Evolutionary conservation across 2,797 vertebrate genomes (phyloP).

Genomic region (Pseudomugil gertrudae): DNA sequence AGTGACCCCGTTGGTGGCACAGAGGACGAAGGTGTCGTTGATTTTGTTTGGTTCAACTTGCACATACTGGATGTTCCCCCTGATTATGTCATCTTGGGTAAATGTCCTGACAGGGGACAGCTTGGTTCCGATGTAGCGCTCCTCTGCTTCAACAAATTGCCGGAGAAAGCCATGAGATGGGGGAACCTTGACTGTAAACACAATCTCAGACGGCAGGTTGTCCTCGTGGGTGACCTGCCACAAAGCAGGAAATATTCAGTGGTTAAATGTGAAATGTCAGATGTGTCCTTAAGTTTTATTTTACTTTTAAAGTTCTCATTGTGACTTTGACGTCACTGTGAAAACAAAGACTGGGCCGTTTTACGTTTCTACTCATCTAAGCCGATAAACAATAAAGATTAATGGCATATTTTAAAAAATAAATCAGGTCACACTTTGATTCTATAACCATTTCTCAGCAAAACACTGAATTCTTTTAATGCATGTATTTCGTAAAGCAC

Average conservation of each 20-base stretch:
- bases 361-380: slow-evolving; percentile 7
- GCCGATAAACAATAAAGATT: slow-evolving; percentile 5
- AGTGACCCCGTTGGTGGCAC: slow-evolving; percentile 84
- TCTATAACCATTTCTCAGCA: neutral
- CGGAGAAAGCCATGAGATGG: slow-evolving; percentile 85
- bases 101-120: slow-evolving; percentile 82
- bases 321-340: slow-evolving; percentile 32
- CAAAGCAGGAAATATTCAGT: slow-evolving; percentile 47
- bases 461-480: neutral
- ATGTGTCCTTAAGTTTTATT: slow-evolving; percentile 32
- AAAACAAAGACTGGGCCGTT: slow-evolving; percentile 26
- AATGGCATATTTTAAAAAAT: neutral
- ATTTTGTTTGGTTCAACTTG: slow-evolving; percentile 78
- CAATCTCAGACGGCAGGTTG: slow-evolving; percentile 86
- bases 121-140: slow-evolving; percentile 72
- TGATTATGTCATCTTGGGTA: slow-evolving; percentile 86
- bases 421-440: neutral
- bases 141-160: slow-evolving; percentile 76
- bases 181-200: slow-evolving; percentile 81
- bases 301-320: slow-evolving; percentile 24
- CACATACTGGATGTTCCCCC: slow-evolving; percentile 87
- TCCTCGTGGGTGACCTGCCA: slow-evolving; percentile 88
- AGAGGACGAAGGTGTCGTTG: slow-evolving; percentile 83
- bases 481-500: slow-evolving; percentile 31
- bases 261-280: slow-evolving; percentile 51